Percentiles rank a stretch among this genome's conserved stretches.
Conservation (phyloP, 2,797 vertebrate genomes). For the Chloroceryle inda region DNA sequence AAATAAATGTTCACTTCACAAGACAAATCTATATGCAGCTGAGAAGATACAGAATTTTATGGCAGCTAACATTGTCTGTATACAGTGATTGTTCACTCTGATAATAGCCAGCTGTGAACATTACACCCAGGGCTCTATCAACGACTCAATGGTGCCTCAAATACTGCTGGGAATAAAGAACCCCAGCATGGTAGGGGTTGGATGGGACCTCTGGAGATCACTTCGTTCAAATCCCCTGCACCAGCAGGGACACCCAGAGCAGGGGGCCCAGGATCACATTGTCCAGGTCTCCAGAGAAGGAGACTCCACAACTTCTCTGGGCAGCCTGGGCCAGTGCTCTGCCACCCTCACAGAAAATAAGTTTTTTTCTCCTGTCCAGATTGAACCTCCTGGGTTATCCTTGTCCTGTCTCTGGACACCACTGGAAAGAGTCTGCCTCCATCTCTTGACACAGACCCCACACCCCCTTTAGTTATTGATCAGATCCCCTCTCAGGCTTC, state of each 20-base stretch:
- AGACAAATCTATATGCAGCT: not conserved
- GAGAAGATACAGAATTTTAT: not conserved
- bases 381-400: not conserved
- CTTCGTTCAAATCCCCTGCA: not conserved
- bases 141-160: not conserved
- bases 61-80: not conserved
- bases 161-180: not conserved
- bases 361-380: not conserved
- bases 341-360: not conserved
- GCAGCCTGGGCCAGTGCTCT: not conserved
- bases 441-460: no score
- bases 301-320: not conserved
- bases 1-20: not conserved
- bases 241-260: not conserved
- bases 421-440: no score
- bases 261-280: not conserved
- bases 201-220: not conserved
- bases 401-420: no score
- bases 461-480: no score
- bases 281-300: not conserved
- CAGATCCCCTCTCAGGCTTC: no score
- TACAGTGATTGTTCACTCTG: not conserved
- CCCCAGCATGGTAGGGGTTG: not conserved
- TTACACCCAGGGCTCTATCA: not conserved
- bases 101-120: not conserved